Evolutionary conservation across 1,140 invertebrate species (phyloP).

Genomic region (Drosophila tropicalis): DNA sequence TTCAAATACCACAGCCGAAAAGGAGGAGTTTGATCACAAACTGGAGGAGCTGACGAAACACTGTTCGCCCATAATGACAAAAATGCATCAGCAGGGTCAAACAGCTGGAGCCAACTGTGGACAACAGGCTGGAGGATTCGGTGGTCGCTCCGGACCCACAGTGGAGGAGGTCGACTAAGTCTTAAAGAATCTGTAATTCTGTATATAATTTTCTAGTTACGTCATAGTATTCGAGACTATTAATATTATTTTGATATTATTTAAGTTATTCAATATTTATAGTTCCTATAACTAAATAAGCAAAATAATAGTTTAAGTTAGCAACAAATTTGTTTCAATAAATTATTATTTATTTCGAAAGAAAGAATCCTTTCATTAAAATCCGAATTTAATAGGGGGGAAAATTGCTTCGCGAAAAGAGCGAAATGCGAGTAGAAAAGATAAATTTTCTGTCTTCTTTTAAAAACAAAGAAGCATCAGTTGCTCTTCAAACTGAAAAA

Average conservation of each 20-base stretch:
- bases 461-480: no score
- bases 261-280: background rate
- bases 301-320: conserved; percentile 17
- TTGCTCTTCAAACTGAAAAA: background rate
- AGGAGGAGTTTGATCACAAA: conserved; percentile 86
- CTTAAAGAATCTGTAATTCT: no score
- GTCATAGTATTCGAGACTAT: conserved; percentile 11
- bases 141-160: conserved; percentile 84
- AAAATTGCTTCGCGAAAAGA: no score
- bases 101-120: conserved; percentile 78
- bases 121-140: conserved; percentile 84
- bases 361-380: conserved; percentile 21
- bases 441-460: no score
- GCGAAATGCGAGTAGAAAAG: no score
- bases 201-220: background rate
- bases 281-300: background rate
- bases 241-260: background rate
- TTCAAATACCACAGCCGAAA: conserved; percentile 86
- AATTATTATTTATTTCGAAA: conserved; percentile 21
- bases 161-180: conserved; percentile 90
- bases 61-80: conserved; percentile 85
- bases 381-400: no score
- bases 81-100: conserved; percentile 83
- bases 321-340: conserved; percentile 34
- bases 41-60: conserved; percentile 84